A percentile compares a stretch with the other conserved stretches of the same genome.
Conservation (phyloP, 1,140 invertebrate genomes). For the Drosophila mauritiana region DNA sequence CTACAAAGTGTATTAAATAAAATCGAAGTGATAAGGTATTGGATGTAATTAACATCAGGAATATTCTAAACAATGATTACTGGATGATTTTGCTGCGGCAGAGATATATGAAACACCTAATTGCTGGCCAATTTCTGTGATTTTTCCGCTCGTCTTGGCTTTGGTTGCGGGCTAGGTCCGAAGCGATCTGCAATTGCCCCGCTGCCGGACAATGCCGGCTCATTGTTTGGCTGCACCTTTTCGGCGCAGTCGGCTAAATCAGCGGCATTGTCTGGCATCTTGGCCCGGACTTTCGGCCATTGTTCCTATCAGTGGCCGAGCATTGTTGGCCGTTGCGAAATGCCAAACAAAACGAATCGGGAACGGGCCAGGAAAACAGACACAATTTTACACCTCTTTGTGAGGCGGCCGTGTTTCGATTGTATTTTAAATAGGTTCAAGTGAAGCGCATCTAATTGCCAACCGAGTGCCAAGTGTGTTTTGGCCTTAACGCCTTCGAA, state of each 20-base stretch:
- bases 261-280: conserved; percentile 58
- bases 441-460: conserved; percentile 82
- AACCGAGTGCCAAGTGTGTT: conserved; percentile 72
- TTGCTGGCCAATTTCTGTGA: conserved; percentile 19
- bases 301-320: conserved; percentile 74
- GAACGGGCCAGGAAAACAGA: conserved; percentile 33
- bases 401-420: conserved; percentile 64
- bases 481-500: conserved; percentile 66
- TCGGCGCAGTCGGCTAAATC: conserved; percentile 56
- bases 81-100: no score
- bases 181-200: conserved; percentile 63
- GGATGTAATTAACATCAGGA: background rate
- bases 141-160: conserved; percentile 6
- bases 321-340: conserved; percentile 77
- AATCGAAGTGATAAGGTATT: conserved; percentile 55
- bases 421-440: conserved; percentile 83
- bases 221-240: conserved; percentile 50
- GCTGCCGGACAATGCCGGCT: conserved; percentile 40
- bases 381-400: conserved; percentile 79
- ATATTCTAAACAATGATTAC: no score
- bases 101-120: conserved; percentile 6
- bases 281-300: conserved; percentile 56
- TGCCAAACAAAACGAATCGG: conserved; percentile 29
- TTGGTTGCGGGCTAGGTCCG: conserved; percentile 12
- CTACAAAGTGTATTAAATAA: conserved; percentile 41